Percentiles rank a stretch among this genome's conserved stretches.
These are phyloP conservation scores for Caenorhabditis angaria DNA, from an alignment of 2,888 invertebrate species.

Conservation along the genomic window DNA sequence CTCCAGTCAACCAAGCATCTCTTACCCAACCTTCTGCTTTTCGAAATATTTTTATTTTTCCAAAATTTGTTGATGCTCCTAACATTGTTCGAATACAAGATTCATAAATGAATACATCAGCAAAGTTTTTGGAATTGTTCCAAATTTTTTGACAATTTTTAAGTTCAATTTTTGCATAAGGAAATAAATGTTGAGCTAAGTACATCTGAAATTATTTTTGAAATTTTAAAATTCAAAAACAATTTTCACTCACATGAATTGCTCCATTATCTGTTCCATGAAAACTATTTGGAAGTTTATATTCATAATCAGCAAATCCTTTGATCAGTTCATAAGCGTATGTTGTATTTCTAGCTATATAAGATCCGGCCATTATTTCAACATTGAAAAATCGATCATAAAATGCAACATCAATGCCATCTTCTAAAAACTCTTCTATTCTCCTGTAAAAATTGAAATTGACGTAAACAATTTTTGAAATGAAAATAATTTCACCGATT, in stretches of 20 bases:
- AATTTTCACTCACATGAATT: conserved; percentile 30
- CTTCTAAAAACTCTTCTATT: conserved; percentile 39
- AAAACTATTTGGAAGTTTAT: conserved; percentile 38
- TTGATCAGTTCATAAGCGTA: conserved; percentile 22
- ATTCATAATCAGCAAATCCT: conserved; percentile 48
- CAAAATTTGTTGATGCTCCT: conserved; percentile 44
- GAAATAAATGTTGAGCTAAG: conserved; percentile 37
- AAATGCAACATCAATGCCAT: conserved; percentile 27
- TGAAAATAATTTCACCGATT: conserved; percentile 10
- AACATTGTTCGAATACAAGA: conserved; percentile 57
- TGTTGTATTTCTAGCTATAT: conserved; percentile 32
- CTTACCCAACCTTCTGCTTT: conserved; percentile 47
- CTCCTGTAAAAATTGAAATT: conserved; percentile 16
- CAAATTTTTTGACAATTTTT: conserved; percentile 40
- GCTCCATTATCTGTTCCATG: conserved; percentile 56
- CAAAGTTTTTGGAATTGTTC: conserved; percentile 41
- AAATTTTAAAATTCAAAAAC: not conserved
- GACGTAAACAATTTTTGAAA: not conserved
- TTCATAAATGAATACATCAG: conserved; percentile 58
- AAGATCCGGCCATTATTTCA: conserved; percentile 40
- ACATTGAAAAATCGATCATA: conserved; percentile 38
- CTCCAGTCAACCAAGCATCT: conserved; percentile 47
- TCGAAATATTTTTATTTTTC: conserved; percentile 36
- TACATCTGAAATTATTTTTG: conserved; percentile 22
- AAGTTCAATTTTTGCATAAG: conserved; percentile 19